These are phyloP conservation scores for Cuniculus paca DNA, from an alignment of 2,797 vertebrate genomes.

Conservation along the genomic window DNA sequence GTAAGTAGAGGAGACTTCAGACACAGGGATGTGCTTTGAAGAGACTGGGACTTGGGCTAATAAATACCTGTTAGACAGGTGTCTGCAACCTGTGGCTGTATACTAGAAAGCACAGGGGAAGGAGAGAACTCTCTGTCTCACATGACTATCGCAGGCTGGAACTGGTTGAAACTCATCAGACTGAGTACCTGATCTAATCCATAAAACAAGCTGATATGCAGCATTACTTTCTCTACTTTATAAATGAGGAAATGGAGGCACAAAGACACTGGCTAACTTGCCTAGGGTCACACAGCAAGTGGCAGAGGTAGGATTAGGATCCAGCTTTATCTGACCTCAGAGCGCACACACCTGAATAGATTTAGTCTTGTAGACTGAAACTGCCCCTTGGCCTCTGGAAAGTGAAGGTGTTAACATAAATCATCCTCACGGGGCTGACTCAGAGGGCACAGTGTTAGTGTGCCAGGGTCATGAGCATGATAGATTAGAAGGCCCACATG, in stretches of 20 bases:
- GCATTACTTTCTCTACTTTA: background rate
- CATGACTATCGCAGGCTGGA: background rate
- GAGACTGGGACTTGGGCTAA: background rate
- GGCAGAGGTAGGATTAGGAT: background rate
- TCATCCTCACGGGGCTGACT: background rate
- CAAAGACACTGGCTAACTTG: background rate
- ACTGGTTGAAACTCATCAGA: background rate
- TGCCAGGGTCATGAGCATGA: background rate
- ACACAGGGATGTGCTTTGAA: background rate
- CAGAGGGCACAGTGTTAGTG: background rate
- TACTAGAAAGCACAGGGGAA: background rate
- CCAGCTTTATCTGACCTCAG: background rate
- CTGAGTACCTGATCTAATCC: slow-evolving; percentile 8
- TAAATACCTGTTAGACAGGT: background rate
- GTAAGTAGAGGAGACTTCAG: background rate
- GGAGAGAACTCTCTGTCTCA: background rate
- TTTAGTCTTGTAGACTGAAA: background rate
- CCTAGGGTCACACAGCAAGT: background rate
- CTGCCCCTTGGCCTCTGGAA: background rate
- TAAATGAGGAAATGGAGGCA: background rate
- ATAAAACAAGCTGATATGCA: background rate
- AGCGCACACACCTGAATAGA: background rate
- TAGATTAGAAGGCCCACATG: background rate
- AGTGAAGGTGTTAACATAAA: background rate
- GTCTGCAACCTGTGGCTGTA: background rate